Conservation (phyloP, 2,888 invertebrate species). For the Oligia latruncula region DNA sequence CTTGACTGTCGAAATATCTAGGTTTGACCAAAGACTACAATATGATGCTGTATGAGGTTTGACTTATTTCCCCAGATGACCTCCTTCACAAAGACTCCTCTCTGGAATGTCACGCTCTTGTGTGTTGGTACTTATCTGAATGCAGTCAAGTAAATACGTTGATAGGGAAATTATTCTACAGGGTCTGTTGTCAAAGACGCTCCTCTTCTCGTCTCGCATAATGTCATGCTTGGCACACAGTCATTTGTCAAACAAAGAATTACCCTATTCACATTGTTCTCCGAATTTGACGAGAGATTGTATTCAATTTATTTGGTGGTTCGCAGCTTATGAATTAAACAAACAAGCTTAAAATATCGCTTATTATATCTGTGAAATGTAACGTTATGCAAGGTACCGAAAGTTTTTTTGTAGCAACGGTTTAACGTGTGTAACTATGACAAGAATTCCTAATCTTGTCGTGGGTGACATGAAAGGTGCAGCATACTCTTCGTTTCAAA, state of each 20-base stretch:
- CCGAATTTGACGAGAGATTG: slow-evolving; percentile 25
- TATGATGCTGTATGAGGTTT: too few relatives aligned
- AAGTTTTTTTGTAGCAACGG: neutral
- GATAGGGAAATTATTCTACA: neutral
- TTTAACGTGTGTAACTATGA: slow-evolving; percentile 2
- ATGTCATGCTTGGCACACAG: slow-evolving; percentile 12
- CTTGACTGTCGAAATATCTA: neutral
- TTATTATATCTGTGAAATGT: slow-evolving; percentile 32
- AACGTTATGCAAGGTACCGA: slow-evolving; percentile 30
- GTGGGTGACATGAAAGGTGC: too few relatives aligned
- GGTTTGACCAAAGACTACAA: too few relatives aligned
- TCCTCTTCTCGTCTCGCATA: neutral
- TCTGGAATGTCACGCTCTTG: neutral
- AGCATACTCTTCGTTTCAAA: neutral
- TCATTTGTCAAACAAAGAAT: slow-evolving; percentile 7
- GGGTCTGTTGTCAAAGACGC: neutral
- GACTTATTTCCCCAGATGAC: too few relatives aligned
- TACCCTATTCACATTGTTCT: slow-evolving; percentile 38
- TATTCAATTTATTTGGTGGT: slow-evolving; percentile 27
- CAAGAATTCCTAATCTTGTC: neutral
- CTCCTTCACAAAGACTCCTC: neutral
- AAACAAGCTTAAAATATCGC: slow-evolving; percentile 43
- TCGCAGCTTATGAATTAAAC: slow-evolving; percentile 42
- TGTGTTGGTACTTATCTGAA: neutral
- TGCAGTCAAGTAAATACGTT: neutral